phyloP scores from a whole-genome alignment of 2,888 invertebrate genomes.

The Corythucha ciliata region DNA sequence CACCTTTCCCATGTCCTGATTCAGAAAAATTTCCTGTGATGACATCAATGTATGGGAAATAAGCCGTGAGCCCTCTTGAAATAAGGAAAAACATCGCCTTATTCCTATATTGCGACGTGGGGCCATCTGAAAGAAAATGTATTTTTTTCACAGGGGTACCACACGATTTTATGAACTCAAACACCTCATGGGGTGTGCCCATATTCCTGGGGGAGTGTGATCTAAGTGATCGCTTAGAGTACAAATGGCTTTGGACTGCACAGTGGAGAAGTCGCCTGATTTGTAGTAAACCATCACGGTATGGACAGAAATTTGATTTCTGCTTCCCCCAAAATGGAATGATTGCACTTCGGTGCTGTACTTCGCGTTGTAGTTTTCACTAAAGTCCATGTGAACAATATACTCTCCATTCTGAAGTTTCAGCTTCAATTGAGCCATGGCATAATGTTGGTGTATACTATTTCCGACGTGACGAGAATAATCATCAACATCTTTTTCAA shows the following conservation, averaged over 20 bases:
- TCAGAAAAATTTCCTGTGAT: conserved; percentile 6
- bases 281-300: background rate
- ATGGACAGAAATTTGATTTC: too few species aligned
- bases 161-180: background rate
- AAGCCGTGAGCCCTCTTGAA: conserved; percentile 26
- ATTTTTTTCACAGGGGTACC: background rate
- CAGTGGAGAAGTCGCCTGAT: background rate
- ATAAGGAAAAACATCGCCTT: conserved; percentile 40
- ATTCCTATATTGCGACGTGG: conserved; percentile 40
- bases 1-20: conserved; percentile 33
- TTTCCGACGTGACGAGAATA: background rate
- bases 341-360: background rate
- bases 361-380: background rate
- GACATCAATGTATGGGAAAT: conserved; percentile 7
- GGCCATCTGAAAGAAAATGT: conserved; percentile 40
- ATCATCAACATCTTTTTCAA: conserved; percentile 8
- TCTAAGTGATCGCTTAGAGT: conserved; percentile 6
- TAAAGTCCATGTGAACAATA: conserved; percentile 10
- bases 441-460: background rate
- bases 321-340: too few species aligned
- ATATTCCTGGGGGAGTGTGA: background rate
- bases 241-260: conserved; percentile 2
- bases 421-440: background rate
- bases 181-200: conserved; percentile 4
- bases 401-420: conserved; percentile 4